phyloP scores from a whole-genome alignment of 2,888 invertebrate species.

The Drosophila borealis region DNA sequence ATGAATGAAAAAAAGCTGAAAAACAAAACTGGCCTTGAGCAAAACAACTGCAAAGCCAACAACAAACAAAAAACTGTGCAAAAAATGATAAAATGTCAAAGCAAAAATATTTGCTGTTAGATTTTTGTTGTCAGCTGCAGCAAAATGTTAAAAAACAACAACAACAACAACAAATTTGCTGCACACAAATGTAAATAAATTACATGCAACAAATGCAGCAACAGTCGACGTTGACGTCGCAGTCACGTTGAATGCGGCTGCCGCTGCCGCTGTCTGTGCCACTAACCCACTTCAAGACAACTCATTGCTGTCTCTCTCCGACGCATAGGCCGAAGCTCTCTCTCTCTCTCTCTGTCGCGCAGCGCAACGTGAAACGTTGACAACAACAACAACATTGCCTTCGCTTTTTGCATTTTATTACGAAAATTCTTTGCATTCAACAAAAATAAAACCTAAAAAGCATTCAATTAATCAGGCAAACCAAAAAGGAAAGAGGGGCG shows the following conservation, averaged over 20 bases:
- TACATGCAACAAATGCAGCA: conserved; percentile 72
- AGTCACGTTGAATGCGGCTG: conserved; percentile 66
- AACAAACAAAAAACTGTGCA: conserved; percentile 3
- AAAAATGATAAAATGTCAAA: conserved; percentile 65
- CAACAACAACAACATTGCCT: conserved; percentile 44
- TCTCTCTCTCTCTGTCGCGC: conserved; percentile 42
- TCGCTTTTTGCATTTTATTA: conserved; percentile 64
- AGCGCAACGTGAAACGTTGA: conserved; percentile 70
- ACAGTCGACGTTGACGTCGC: conserved; percentile 48
- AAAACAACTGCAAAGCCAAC: conserved; percentile 46
- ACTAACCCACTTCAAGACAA: conserved; percentile 77
- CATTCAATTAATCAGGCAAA: conserved; percentile 59
- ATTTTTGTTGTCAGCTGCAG: conserved; percentile 63
- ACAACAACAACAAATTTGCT: conserved; percentile 25
- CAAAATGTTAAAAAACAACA: conserved; percentile 53
- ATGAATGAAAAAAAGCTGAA: not conserved
- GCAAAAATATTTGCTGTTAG: conserved; percentile 60
- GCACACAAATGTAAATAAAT: conserved; percentile 74
- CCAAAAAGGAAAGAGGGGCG: not conserved
- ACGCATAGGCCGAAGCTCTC: conserved; percentile 8
- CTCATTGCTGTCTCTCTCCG: conserved; percentile 41
- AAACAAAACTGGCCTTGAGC: conserved; percentile 49
- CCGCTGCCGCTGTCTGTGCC: conserved; percentile 66
- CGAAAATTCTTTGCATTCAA: conserved; percentile 55
- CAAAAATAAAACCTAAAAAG: conserved; percentile 42